These are phyloP conservation scores for Parus major DNA, from an alignment of 2,113 vertebrate species.

Conservation along the genomic window DNA sequence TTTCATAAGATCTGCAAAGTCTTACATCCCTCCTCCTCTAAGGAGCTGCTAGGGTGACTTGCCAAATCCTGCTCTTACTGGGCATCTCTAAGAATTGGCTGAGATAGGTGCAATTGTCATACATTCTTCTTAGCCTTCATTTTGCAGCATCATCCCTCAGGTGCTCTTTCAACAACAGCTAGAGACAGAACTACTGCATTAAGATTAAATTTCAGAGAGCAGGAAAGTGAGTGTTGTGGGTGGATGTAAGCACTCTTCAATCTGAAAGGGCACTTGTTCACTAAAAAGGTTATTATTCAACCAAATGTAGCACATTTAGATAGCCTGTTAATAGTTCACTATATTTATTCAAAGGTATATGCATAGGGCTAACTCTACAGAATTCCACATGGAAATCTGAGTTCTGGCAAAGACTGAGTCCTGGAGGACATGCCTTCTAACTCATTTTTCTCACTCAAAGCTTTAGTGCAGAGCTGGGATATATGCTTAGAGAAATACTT, in stretches of 20 bases:
- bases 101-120: background rate
- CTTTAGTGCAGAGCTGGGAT: background rate
- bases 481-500: background rate
- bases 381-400: background rate
- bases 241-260: background rate
- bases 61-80: background rate
- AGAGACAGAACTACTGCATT: background rate
- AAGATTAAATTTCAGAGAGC: background rate
- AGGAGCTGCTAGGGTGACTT: background rate
- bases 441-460: background rate
- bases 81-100: background rate
- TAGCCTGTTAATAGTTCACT: background rate
- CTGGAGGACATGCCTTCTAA: background rate
- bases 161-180: background rate
- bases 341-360: background rate
- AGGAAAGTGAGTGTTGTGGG: background rate
- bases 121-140: background rate
- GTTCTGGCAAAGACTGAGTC: background rate
- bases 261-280: background rate
- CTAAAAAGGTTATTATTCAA: background rate
- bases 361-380: background rate
- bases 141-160: background rate
- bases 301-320: background rate
- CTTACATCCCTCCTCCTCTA: background rate
- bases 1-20: background rate